Evolutionary conservation across 2,797 vertebrate genomes (phyloP).

Genomic region (Cygnus olor): DNA sequence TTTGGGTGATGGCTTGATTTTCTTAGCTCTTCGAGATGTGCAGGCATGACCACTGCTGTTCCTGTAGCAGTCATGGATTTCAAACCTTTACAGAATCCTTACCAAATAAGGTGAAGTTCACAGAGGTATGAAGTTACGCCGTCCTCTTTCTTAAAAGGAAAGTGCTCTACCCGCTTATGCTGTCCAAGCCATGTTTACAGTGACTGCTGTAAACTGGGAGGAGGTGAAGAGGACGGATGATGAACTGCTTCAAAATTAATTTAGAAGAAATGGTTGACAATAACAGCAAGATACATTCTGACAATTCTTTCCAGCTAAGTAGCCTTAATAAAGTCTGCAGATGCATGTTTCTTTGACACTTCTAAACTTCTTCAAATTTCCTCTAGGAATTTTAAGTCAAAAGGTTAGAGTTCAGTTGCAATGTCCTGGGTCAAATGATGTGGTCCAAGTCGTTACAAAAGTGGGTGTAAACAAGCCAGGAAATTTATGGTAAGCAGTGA

Average conservation of each 20-base stretch:
- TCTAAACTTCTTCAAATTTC: neutral
- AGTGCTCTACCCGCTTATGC: constrained; percentile 4
- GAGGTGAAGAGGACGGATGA: neutral
- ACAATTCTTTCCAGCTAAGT: constrained; percentile 10
- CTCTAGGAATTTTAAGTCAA: neutral
- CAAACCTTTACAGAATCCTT: neutral
- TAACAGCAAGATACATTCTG: neutral
- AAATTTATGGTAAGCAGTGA: neutral
- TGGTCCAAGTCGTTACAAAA: neutral
- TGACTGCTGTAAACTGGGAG: constrained; percentile 34
- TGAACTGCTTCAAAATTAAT: neutral
- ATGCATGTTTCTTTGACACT: neutral
- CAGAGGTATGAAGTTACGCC: neutral
- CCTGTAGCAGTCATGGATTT: neutral
- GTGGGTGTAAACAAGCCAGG: neutral
- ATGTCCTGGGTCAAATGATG: neutral
- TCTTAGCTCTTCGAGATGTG: neutral
- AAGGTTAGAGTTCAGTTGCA: neutral
- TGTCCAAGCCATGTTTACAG: constrained; percentile 39
- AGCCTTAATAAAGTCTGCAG: neutral
- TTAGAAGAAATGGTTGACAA: constrained; percentile 3
- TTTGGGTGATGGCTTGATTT: neutral
- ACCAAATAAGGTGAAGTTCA: constrained; percentile 70
- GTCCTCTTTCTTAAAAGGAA: constrained; percentile 60
- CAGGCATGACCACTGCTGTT: neutral